phyloP scores from a whole-genome alignment of 2,797 vertebrate genomes.

The Apogon hyalosoma region DNA sequence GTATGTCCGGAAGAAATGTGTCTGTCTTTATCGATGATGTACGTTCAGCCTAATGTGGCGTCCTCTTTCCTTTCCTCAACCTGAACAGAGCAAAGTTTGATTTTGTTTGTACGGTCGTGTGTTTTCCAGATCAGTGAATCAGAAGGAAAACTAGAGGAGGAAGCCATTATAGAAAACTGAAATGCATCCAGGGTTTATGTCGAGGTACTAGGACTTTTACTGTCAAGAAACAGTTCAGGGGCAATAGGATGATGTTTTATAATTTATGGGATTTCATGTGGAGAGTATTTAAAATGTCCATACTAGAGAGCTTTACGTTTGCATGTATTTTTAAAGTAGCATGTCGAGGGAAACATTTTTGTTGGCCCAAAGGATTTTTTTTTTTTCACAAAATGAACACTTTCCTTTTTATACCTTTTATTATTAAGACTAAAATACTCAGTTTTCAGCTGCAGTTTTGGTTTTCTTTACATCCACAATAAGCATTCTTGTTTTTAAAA shows the following conservation, averaged over 20 bases:
- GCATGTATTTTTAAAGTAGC: conserved; percentile 83
- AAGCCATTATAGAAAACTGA: conserved; percentile 36
- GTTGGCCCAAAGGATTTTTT: conserved; percentile 72
- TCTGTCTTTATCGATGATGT: conserved; percentile 42
- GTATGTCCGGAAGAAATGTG: conserved; percentile 40
- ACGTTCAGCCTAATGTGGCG: conserved; percentile 21
- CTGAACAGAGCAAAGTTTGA: conserved; percentile 19
- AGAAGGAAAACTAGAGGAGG: conserved; percentile 31
- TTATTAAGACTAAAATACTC: conserved; percentile 60
- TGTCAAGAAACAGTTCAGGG: conserved; percentile 74
- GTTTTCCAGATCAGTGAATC: conserved; percentile 45
- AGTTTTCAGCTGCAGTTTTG: conserved; percentile 64
- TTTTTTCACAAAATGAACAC: conserved; percentile 71
- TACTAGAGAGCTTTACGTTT: conserved; percentile 80
- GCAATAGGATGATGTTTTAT: conserved; percentile 76
- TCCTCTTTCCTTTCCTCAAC: conserved; percentile 46
- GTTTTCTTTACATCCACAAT: conserved; percentile 77
- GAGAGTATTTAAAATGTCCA: conserved; percentile 70
- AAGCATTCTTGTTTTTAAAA: conserved; percentile 75
- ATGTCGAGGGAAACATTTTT: conserved; percentile 75
- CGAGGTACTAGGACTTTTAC: conserved; percentile 62
- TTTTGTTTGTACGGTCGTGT: conserved; percentile 25
- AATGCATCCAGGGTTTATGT: conserved; percentile 36
- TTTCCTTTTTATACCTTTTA: conserved; percentile 78
- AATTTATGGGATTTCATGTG: conserved; percentile 68